Evolutionary conservation across 1,140 invertebrate species (phyloP), one percentile per base, ranked within the genome.

Genomic region (Diplogasteroides magnus): DNA sequence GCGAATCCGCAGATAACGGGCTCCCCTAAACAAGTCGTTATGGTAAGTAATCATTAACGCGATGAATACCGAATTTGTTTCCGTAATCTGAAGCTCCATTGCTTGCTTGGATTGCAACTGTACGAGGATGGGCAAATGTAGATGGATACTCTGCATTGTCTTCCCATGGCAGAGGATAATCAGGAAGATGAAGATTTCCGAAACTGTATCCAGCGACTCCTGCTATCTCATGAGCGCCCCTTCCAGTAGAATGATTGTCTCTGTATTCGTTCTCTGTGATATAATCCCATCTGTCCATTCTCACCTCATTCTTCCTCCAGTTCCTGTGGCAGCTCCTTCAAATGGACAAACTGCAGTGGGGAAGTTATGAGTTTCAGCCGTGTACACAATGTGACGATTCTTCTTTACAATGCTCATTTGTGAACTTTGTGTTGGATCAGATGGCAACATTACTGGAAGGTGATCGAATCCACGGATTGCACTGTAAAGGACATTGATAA

Each of bases 81-180:
- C 95, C 95, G 86, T 98, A 98, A 85, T 98, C 95, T 0, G 93
- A 97, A 15, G 94, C 94, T 13, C 95, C 95, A 84, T 98, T 96
- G 83, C 92, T 95, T 0, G 94, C 95, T 85, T 97, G 92, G 32
- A 98, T 89, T 37, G 92, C 88, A 66, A 86, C 89, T 82, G 93
- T 89, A 6, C 93, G 84, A 0, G 95, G 92, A 1, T 87, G 84
- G 11, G 94, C 94, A 86, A 98, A 93, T 73, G 96, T 96, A 19
- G 83, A 84, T 0, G 94, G 93, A 86, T 97, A 97, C 23, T 85
- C 77, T 63, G 65, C 64, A 19, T 69, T 57, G 25, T 79, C 67
- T 85, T 98, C 95, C 91, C 94, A 97, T 0, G 91, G 90, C 58
- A 92, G 85, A 48, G 88, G 79, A 83, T 96, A 97, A 55, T 65